Base-by-base conservation (phyloP, 2,888 invertebrate genomes). In the Cactoblastis cactorum region DNA sequence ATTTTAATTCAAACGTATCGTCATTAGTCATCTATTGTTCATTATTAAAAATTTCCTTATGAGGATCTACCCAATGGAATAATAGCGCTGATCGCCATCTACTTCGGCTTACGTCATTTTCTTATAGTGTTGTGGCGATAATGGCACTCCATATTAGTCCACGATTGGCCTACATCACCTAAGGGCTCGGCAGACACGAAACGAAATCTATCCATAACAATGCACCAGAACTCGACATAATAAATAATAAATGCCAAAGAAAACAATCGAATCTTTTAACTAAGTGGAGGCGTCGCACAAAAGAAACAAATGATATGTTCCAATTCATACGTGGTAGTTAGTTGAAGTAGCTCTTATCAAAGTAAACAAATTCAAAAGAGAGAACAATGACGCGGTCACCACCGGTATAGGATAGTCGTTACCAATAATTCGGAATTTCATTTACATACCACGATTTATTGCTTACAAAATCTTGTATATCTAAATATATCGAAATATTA, bases 261-360 rank as follows among this genome's bases (percentile, higher is more conserved):
- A 77, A 75, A 80, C 80, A 79, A 80, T 82, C 65, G 73, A 77
- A 75, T 75, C 63, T 75, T 75, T 71, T 73, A 77, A 78, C 72
- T 75, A 76, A 77, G 76, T 73, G 76, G 65, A 74, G 73, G 78
- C 73, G 73, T 76, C 62, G 68, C 72, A 77, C 73, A 75, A 71
- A 68, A 73, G 71, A 79, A 79, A 83, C 74, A 81, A 77, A 77
- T 76, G 77, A 71, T 80, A 67, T 70, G 72, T 70, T 70, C 80
- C 77, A 76, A 73, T 81, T 80, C 75, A 79, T 79, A 77, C 73
- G 69, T 72, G 74, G 74, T 76, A 71, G 74, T 65, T 67, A 74
- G 67, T 71, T 84, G 74, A 77, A 86, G 83, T 80, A 76, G 73
- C 80, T 85, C 84, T 88, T 87, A 89, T 87, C 87, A 73, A 71